A percentile compares a stretch with the other conserved stretches of the same genome.
Evolutionary conservation across 2,113 vertebrate genomes (phyloP).

Genomic region (Trochalopteron elliotii): DNA sequence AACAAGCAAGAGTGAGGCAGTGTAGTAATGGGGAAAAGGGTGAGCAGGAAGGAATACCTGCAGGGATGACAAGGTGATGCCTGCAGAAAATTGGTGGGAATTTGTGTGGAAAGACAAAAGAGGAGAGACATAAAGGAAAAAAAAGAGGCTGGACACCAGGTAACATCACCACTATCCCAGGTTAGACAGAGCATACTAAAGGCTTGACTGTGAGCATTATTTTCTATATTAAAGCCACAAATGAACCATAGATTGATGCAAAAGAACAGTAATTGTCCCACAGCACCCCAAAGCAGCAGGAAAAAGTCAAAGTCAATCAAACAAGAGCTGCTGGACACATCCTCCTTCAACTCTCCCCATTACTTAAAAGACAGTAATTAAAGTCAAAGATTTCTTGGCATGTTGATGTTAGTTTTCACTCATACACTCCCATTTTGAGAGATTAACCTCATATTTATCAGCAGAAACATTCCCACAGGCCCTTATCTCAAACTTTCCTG

Average conservation of each 20-base stretch:
- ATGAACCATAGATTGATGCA: not conserved
- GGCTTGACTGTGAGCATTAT: not conserved
- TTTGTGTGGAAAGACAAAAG: not conserved
- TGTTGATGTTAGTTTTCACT: not conserved
- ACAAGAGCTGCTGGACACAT: not conserved
- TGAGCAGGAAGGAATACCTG: not conserved
- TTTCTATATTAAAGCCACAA: not conserved
- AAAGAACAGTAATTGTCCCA: not conserved
- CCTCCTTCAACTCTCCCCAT: not conserved
- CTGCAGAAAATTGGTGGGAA: not conserved
- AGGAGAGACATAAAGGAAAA: not conserved
- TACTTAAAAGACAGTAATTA: not conserved
- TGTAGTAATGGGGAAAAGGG: not conserved
- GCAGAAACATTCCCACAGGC: not conserved
- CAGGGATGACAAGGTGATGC: fast-evolving
- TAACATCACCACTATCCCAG: fast-evolving
- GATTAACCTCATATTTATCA: not conserved
- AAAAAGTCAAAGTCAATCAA: not conserved
- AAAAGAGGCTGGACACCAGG: not conserved
- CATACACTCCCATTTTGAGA: fast-evolving
- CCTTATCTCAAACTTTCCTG: not conserved
- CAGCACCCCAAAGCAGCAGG: not conserved
- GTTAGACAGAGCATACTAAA: not conserved
- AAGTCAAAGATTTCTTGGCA: not conserved
- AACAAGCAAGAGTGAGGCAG: not conserved